These are phyloP conservation scores for Lycia hirtaria DNA, from an alignment of 2,888 invertebrate genomes.

Conservation along the genomic window DNA sequence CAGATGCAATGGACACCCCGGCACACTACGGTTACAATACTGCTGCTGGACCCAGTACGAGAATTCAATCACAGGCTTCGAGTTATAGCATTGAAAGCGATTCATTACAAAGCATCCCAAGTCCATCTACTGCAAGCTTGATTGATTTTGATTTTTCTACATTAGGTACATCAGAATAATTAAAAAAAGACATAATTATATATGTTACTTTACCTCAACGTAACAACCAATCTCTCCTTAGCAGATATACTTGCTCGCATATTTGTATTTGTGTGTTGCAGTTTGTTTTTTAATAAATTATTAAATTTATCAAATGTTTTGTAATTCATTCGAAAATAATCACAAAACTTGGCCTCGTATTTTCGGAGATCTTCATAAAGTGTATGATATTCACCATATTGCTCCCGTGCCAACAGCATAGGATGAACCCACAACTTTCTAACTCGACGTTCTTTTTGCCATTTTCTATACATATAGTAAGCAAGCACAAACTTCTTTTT, in stretches of 20 bases:
- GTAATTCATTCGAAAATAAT: constrained; percentile 35
- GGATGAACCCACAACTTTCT: no score
- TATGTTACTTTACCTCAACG: constrained; percentile 35
- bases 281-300: constrained; percentile 26
- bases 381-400: constrained; percentile 11
- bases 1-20: constrained; percentile 8
- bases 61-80: no score
- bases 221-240: constrained; percentile 33
- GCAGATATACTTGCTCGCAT: constrained; percentile 28
- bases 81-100: no score
- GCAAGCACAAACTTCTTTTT: no score
- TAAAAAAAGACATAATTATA: constrained; percentile 17
- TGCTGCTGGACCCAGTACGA: constrained; percentile 17
- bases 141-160: constrained; percentile 39
- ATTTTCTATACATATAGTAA: no score
- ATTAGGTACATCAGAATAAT: constrained; percentile 7
- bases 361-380: constrained; percentile 29
- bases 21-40: constrained; percentile 37
- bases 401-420: background rate
- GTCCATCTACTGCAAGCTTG: constrained; percentile 37
- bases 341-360: constrained; percentile 31
- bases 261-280: constrained; percentile 32
- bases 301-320: constrained; percentile 34
- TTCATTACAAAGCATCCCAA: constrained; percentile 15
- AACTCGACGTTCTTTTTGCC: no score